Conservation (phyloP, 2,888 invertebrate species). For the Meliscaeva auricollis region DNA sequence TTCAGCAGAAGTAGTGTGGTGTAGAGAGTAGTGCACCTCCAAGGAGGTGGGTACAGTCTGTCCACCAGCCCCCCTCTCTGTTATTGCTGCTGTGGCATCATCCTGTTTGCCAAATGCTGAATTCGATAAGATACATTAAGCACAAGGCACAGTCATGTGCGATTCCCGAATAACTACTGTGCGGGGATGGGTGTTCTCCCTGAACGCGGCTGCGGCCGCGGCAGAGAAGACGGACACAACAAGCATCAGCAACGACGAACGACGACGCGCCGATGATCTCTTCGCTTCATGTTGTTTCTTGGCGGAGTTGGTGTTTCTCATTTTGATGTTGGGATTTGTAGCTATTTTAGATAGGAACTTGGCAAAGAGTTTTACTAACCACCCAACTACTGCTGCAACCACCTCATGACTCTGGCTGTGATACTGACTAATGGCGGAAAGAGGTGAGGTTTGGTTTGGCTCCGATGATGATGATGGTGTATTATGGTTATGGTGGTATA, state of each 20-base stretch:
- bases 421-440: slow-evolving; percentile 16
- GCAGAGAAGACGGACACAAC: slow-evolving; percentile 33
- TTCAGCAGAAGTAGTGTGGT: slow-evolving; percentile 25
- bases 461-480: slow-evolving; percentile 12
- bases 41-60: slow-evolving; percentile 71
- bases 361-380: slow-evolving; percentile 74
- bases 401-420: slow-evolving; percentile 26
- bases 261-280: slow-evolving; percentile 53
- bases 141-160: slow-evolving; percentile 76
- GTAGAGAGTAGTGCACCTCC: slow-evolving; percentile 45
- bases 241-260: slow-evolving; percentile 33
- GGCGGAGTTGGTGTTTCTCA: slow-evolving; percentile 72
- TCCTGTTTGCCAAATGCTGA: slow-evolving; percentile 77
- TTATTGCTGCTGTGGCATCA: slow-evolving; percentile 55
- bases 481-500: slow-evolving; percentile 25
- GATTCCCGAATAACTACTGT: slow-evolving; percentile 77
- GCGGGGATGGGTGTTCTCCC: slow-evolving; percentile 56
- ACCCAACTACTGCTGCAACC: slow-evolving; percentile 65
- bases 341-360: slow-evolving; percentile 76
- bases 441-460: slow-evolving; percentile 22
- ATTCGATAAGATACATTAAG: slow-evolving; percentile 77
- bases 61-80: slow-evolving; percentile 36
- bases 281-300: slow-evolving; percentile 60
- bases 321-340: slow-evolving; percentile 76
- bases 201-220: neutral